phyloP scores from a whole-genome alignment of 2,113 vertebrate species.

The Clupea harengus region DNA sequence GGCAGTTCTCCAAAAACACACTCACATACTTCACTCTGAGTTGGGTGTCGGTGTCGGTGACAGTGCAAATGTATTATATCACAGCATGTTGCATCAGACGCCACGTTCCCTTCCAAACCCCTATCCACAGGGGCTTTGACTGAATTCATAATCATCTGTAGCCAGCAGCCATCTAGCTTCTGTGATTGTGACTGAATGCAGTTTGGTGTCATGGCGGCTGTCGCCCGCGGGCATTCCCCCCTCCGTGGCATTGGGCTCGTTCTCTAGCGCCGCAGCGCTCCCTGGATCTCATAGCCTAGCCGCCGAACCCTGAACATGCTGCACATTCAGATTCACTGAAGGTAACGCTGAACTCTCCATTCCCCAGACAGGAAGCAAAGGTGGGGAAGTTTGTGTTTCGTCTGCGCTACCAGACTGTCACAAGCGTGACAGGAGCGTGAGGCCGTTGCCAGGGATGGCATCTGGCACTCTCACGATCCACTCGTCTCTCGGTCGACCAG shows the following conservation, averaged over 20 bases:
- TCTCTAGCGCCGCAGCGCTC: not conserved
- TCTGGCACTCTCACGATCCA: not conserved
- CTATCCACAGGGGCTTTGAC: not conserved
- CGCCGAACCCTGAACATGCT: not conserved
- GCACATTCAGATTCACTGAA: too few species aligned
- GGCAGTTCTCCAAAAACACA: not conserved
- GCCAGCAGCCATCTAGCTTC: not conserved
- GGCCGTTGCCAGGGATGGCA: slow-evolving; percentile 9
- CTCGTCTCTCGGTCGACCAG: not conserved
- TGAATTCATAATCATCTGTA: not conserved
- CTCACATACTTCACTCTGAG: not conserved
- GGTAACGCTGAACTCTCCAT: too few species aligned
- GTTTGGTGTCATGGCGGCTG: not conserved
- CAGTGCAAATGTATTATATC: not conserved
- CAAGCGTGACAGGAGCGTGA: not conserved
- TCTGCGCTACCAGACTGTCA: slow-evolving; percentile 16
- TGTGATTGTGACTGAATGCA: not conserved
- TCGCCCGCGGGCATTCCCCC: not conserved
- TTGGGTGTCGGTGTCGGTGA: not conserved
- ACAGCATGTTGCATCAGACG: slow-evolving; percentile 2
- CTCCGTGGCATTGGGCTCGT: not conserved
- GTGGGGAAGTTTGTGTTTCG: not conserved
- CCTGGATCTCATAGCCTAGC: not conserved
- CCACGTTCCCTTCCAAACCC: not conserved
- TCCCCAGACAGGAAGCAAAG: not conserved